A percentile compares a stretch with the other conserved stretches of the same genome.
phyloP scores from a whole-genome alignment of 1,140 invertebrate species.

The Holcopasites calliopsidis region DNA sequence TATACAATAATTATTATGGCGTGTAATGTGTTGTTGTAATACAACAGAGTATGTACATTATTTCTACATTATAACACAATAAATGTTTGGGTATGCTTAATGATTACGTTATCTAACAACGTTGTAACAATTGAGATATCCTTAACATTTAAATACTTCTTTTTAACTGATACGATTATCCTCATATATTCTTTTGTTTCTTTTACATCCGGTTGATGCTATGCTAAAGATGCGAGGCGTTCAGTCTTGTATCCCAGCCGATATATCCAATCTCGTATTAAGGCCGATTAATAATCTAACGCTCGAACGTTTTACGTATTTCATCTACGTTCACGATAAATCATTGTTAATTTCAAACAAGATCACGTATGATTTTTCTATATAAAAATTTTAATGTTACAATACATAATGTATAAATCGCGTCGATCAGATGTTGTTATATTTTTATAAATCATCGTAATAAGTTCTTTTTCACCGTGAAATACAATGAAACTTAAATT shows the following conservation, averaged over 20 bases:
- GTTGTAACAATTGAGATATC: slow-evolving; percentile 63
- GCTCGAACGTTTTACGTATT: slow-evolving; percentile 29
- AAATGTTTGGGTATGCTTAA: slow-evolving; percentile 58
- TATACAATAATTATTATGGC: slow-evolving; percentile 54
- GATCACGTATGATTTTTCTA: neutral
- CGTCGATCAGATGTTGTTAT: slow-evolving; percentile 17
- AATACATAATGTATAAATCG: neutral
- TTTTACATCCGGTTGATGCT: slow-evolving; percentile 43
- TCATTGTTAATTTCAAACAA: neutral
- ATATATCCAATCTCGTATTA: slow-evolving; percentile 52
- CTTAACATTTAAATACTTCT: slow-evolving; percentile 43
- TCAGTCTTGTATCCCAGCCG: slow-evolving; percentile 71
- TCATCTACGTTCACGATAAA: slow-evolving; percentile 11
- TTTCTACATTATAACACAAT: slow-evolving; percentile 66
- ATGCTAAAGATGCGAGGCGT: slow-evolving; percentile 61
- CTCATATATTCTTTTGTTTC: neutral
- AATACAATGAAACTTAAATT: neutral
- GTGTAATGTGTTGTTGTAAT: slow-evolving; percentile 63
- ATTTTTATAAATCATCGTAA: slow-evolving; percentile 15
- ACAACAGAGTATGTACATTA: slow-evolving; percentile 71
- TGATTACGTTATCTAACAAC: slow-evolving; percentile 60
- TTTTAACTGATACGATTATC: slow-evolving; percentile 17
- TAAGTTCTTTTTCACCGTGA: neutral
- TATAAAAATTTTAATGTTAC: slow-evolving; percentile 1
- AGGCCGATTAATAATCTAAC: slow-evolving; percentile 39